A percentile compares a stretch with the other conserved stretches of the same genome.
Evolutionary conservation across 2,113 vertebrate genomes (phyloP).

Genomic region (crab-eating macaque (Macaca fascicularis)): T2T-MFA8v1.1 NC_088392.1:57142001-57142500

Average conservation of each 20-base stretch:
- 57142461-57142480: not conserved
- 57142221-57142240: not conserved
- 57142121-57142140: conserved; percentile 18
- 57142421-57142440: not conserved
- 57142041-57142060: conserved; percentile 20
- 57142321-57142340: not conserved
- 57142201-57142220: conserved; percentile 16
- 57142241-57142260: conserved; percentile 34
- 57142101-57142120: conserved; percentile 60
- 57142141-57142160: conserved; percentile 58
- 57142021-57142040: conserved; percentile 27
- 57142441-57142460: not conserved
- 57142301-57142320: not conserved
- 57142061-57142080: conserved; percentile 21
- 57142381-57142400: not conserved
- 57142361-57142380: not conserved
- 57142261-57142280: conserved; percentile 10
- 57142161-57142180: conserved; percentile 54
- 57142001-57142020: not conserved
- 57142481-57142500: not conserved
- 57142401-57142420: not conserved
- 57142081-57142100: conserved; percentile 55
- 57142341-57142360: not conserved
- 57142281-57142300: conserved; percentile 9
- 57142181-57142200: conserved; percentile 53